Evolutionary conservation across 2,113 vertebrate genomes (phyloP).

Genomic region (Natator depressus): DNA sequence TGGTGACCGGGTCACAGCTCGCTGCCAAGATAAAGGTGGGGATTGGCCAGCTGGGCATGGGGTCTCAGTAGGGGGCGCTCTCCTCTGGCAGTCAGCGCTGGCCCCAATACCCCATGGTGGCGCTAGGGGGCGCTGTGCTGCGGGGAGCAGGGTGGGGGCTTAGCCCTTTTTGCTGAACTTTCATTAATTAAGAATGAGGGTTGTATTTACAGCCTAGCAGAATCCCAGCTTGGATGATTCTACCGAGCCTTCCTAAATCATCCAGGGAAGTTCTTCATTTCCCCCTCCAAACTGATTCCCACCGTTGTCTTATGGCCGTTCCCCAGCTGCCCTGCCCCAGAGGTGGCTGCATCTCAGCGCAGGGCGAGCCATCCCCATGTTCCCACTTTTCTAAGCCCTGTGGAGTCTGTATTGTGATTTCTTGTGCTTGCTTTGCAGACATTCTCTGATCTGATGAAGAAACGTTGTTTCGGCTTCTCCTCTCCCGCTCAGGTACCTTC

Average conservation of each 20-base stretch:
- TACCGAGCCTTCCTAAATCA: not conserved
- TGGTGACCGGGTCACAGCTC: not conserved
- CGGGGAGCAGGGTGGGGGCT: too few species aligned
- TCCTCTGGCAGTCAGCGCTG: not conserved
- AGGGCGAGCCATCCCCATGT: too few species aligned
- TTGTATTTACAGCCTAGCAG: not conserved
- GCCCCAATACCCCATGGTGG: too few species aligned
- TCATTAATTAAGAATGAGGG: not conserved
- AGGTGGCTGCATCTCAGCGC: too few species aligned
- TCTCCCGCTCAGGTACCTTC: not conserved
- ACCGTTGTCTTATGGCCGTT: too few species aligned
- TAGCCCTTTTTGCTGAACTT: not conserved
- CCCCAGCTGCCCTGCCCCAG: too few species aligned
- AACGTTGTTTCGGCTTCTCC: not conserved
- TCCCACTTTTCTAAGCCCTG: too few species aligned
- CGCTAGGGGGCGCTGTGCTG: not conserved
- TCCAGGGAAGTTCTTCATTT: not conserved
- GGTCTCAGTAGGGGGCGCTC: not conserved
- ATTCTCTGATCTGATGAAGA: not conserved
- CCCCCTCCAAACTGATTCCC: not conserved
- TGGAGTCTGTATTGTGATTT: not conserved
- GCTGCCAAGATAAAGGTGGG: not conserved
- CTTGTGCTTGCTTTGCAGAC: not conserved
- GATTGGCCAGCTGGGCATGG: not conserved
- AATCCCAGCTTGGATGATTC: not conserved